Evolutionary conservation across 2,888 invertebrate genomes (phyloP).

Genomic region (Argyra leucocephala): DNA sequence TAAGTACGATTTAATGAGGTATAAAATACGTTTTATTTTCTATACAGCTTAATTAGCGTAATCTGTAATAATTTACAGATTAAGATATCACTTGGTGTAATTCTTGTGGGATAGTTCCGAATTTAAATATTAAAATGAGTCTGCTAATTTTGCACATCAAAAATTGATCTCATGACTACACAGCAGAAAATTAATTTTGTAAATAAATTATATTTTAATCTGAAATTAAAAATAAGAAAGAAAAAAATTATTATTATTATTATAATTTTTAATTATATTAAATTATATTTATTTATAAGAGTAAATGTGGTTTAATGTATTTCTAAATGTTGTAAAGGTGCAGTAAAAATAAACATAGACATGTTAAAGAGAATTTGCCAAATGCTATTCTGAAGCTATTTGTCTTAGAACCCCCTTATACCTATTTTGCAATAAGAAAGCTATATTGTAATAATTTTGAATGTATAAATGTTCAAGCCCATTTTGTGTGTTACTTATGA

Average conservation of each 20-base stretch:
- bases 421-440: too few species aligned
- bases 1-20: conserved; percentile 21
- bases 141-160: conserved; percentile 2
- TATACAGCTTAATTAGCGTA: neutral
- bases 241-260: neutral
- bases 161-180: neutral
- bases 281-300: too few species aligned
- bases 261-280: too few species aligned
- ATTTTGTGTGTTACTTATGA: too few species aligned
- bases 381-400: too few species aligned
- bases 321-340: too few species aligned
- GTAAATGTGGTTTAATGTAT: too few species aligned
- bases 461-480: too few species aligned
- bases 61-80: neutral
- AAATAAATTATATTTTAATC: conserved; percentile 6
- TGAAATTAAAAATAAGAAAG: neutral
- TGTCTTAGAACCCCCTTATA: too few species aligned
- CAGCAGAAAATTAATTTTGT: neutral
- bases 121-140: neutral
- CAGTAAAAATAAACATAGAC: too few species aligned
- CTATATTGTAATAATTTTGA: too few species aligned
- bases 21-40: conserved; percentile 13
- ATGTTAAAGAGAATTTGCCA: too few species aligned
- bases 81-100: neutral
- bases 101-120: neutral